These are phyloP conservation scores for Eudemis profundana DNA, from an alignment of 2,888 invertebrate species.

Conservation along the genomic window DNA sequence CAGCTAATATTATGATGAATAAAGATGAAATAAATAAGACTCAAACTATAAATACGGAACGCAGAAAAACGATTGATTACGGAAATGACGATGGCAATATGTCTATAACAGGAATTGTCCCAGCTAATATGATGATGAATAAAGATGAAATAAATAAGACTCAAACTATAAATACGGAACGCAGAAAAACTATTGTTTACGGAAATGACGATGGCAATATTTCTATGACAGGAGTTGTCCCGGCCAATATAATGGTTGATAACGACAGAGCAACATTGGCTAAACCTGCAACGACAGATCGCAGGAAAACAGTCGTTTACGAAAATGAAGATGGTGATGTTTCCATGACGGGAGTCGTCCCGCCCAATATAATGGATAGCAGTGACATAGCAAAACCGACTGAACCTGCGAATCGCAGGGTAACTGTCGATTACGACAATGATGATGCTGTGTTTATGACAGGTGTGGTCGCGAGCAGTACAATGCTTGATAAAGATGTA, in stretches of 20 bases:
- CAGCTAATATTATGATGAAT: slow-evolving; percentile 32
- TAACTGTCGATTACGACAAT: slow-evolving; percentile 46
- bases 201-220: slow-evolving; percentile 48
- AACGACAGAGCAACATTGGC: background rate
- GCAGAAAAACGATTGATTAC: slow-evolving; percentile 5
- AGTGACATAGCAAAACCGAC: no score
- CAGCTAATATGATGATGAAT: no score
- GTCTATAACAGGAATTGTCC: slow-evolving; percentile 51
- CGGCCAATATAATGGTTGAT: slow-evolving; percentile 29
- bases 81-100: slow-evolving; percentile 47
- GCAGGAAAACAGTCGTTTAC: slow-evolving; percentile 4
- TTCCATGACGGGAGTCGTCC: slow-evolving; percentile 53
- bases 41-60: background rate
- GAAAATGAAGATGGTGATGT: slow-evolving; percentile 46
- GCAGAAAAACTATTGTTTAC: slow-evolving; percentile 4
- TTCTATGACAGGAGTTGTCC: slow-evolving; percentile 53
- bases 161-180: background rate
- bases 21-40: background rate
- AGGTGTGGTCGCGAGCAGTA: background rate
- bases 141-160: background rate
- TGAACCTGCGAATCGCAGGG: no score
- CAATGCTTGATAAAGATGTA: background rate
- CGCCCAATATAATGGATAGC: slow-evolving; percentile 47
- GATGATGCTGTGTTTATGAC: slow-evolving; percentile 2
- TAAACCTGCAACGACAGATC: background rate